Evolutionary conservation across 2,888 invertebrate species (phyloP).

Genomic region (Ellobium chinense): DNA sequence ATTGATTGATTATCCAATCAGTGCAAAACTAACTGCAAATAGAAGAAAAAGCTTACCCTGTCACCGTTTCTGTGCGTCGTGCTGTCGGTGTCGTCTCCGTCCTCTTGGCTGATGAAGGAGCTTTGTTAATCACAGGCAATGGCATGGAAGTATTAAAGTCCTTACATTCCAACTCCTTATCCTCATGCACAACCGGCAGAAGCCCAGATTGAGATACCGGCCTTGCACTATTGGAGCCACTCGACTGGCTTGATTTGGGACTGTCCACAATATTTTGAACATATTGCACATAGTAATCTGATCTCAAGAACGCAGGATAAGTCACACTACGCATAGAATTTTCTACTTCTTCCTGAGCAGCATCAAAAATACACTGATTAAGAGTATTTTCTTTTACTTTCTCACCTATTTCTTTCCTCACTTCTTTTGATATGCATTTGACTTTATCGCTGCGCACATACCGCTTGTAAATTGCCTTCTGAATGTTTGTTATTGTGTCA

Average conservation of each 20-base stretch:
- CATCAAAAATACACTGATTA: slow-evolving; percentile 90
- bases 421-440: slow-evolving; percentile 89
- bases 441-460: slow-evolving; percentile 85
- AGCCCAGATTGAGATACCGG: slow-evolving; percentile 75
- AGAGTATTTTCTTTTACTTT: slow-evolving; percentile 79
- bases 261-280: slow-evolving; percentile 75
- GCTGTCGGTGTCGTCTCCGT: slow-evolving; percentile 35
- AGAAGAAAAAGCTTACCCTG: slow-evolving; percentile 54
- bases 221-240: slow-evolving; percentile 74
- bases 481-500: slow-evolving; percentile 76
- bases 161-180: slow-evolving; percentile 83
- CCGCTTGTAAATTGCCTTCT: slow-evolving; percentile 83
- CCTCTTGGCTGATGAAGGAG: slow-evolving; percentile 34
- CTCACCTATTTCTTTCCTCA: slow-evolving; percentile 85
- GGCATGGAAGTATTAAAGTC: slow-evolving; percentile 40
- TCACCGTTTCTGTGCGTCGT: slow-evolving; percentile 53
- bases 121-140: slow-evolving; percentile 47
- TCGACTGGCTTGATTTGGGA: slow-evolving; percentile 73
- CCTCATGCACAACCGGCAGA: slow-evolving; percentile 90
- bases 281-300: slow-evolving; percentile 90
- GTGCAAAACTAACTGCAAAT: too few species aligned
- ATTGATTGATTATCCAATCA: too few species aligned
- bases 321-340: slow-evolving; percentile 90
- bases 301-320: slow-evolving; percentile 94
- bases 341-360: slow-evolving; percentile 90